Evolutionary conservation across 2,113 vertebrate genomes (phyloP).

Genomic region (Toxostoma redivivum): DNA sequence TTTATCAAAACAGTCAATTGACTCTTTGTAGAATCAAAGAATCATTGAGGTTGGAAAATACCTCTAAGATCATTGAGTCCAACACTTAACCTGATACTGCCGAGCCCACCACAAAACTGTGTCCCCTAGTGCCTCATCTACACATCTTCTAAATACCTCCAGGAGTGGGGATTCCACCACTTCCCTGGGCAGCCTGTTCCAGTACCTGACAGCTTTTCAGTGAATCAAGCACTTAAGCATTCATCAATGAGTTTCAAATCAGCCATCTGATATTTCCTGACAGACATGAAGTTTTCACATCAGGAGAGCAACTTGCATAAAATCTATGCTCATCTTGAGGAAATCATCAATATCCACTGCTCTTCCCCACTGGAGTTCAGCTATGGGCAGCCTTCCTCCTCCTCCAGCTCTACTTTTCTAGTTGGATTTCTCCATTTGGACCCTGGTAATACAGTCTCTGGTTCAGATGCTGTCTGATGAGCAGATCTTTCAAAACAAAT

Average conservation of each 20-base stretch:
- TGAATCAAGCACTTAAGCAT: neutral
- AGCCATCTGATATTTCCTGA: neutral
- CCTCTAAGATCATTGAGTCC: neutral
- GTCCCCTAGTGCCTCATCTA: neutral
- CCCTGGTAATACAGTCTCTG: neutral
- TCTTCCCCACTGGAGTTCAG: neutral
- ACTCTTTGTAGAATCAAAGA: neutral
- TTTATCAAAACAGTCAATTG: neutral
- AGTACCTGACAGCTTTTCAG: neutral
- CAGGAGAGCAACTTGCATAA: neutral
- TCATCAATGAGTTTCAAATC: neutral
- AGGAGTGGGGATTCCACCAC: neutral
- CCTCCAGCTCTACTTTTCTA: neutral
- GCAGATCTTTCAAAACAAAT: neutral
- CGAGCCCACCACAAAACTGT: neutral
- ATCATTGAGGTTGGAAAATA: neutral
- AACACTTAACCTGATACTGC: neutral
- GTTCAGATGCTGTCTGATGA: neutral
- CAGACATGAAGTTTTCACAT: neutral
- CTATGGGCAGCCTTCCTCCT: neutral
- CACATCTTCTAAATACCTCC: neutral
- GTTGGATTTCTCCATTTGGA: neutral
- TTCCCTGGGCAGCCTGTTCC: neutral
- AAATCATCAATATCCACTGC: neutral
- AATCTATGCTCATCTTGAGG: neutral